Percentiles rank a stretch among this genome's conserved stretches.
Conservation (phyloP, 2,113 vertebrate genomes). For the Vulpes ferrilata region DNA sequence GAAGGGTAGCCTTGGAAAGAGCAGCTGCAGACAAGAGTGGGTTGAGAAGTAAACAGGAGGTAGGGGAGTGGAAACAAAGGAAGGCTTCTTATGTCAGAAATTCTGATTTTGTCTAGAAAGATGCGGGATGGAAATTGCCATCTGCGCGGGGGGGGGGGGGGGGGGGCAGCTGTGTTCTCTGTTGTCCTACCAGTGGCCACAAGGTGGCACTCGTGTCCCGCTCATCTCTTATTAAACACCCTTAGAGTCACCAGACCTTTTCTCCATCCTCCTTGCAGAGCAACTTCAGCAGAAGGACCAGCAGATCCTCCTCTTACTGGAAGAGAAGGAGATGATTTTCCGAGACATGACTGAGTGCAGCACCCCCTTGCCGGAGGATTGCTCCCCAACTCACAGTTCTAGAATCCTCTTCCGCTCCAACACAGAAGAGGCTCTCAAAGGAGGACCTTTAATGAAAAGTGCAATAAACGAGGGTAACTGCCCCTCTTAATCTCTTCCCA, state of each 20-base stretch:
- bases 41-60: background rate
- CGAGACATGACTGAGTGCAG: constrained; percentile 92
- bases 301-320: constrained; percentile 94
- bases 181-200: constrained; percentile 63
- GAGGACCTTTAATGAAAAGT: constrained; percentile 94
- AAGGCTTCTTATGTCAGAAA: background rate
- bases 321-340: constrained; percentile 96
- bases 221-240: background rate
- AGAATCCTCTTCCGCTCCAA: constrained; percentile 93
- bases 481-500: background rate
- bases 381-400: constrained; percentile 73
- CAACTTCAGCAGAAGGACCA: constrained; percentile 95
- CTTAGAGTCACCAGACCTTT: background rate
- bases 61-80: background rate
- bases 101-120: background rate
- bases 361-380: constrained; percentile 85
- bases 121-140: background rate
- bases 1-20: background rate
- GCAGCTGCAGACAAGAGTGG: background rate
- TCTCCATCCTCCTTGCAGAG: constrained; percentile 86
- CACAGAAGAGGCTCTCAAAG: constrained; percentile 92
- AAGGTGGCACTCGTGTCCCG: constrained; percentile 75
- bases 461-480: constrained; percentile 94
- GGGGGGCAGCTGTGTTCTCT: background rate
- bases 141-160: too few relatives aligned